phyloP scores from a whole-genome alignment of 2,888 invertebrate species.

The Idaea biselata region DNA sequence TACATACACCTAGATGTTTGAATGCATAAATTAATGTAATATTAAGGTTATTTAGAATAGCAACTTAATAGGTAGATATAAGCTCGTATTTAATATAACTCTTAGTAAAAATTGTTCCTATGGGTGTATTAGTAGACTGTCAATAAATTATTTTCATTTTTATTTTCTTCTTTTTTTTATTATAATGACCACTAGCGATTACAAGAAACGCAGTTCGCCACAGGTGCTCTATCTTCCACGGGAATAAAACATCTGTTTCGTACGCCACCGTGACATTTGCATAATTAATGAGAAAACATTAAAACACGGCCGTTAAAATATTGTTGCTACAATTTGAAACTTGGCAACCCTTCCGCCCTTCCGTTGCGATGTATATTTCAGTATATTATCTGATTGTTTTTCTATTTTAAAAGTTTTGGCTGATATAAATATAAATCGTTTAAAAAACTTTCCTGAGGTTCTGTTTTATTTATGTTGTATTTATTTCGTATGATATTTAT shows the following conservation, averaged over 20 bases:
- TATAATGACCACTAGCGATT: slow-evolving; percentile 7
- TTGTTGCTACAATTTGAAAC: slow-evolving; percentile 6
- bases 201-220: slow-evolving; percentile 4
- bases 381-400: slow-evolving; percentile 3
- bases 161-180: too few relatives aligned
- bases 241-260: neutral
- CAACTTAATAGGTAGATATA: too few relatives aligned
- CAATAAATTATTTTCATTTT: too few relatives aligned
- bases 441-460: neutral
- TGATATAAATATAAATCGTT: neutral
- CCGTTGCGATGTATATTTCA: neutral
- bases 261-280: neutral
- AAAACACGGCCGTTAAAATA: neutral
- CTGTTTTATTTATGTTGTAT: neutral
- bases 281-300: slow-evolving; percentile 10
- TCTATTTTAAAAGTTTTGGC: neutral
- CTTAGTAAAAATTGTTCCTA: too few relatives aligned
- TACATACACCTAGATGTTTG: too few relatives aligned
- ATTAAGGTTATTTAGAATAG: too few relatives aligned
- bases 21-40: too few relatives aligned
- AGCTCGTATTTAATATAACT: too few relatives aligned
- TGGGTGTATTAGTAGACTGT: too few relatives aligned
- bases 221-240: neutral
- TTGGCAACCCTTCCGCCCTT: slow-evolving; percentile 19
- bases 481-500: neutral